A percentile compares a stretch with the other conserved stretches of the same genome.
These are phyloP conservation scores for Pteruthius melanotis DNA, from an alignment of 2,113 vertebrate species.

Conservation along the genomic window DNA sequence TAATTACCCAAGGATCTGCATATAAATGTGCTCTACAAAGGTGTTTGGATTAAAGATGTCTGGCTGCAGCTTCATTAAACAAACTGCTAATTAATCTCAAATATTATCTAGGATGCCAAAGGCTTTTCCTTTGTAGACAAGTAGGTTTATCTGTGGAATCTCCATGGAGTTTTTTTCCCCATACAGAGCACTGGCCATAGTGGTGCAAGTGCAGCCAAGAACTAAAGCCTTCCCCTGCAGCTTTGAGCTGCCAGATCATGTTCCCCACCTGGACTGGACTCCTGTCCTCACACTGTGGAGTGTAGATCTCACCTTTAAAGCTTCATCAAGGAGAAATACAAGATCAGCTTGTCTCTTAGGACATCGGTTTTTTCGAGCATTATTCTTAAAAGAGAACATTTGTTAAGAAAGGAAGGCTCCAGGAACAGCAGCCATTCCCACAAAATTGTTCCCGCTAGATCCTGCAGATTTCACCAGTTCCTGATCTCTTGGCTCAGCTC, in stretches of 20 bases:
- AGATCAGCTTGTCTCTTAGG: background rate
- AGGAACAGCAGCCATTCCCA: background rate
- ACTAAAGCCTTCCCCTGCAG: background rate
- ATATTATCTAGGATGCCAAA: slow-evolving; percentile 20
- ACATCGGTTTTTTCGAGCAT: background rate
- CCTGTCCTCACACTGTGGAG: background rate
- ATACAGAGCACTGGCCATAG: background rate
- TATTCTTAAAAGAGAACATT: background rate
- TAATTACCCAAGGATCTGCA: slow-evolving; percentile 12
- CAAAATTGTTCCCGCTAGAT: background rate
- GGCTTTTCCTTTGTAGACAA: background rate
- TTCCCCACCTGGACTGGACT: background rate
- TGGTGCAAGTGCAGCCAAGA: background rate
- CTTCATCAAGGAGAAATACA: background rate
- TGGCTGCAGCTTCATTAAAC: slow-evolving; percentile 39
- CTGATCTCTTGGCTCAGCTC: background rate
- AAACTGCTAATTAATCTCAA: slow-evolving; percentile 49
- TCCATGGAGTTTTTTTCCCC: background rate
- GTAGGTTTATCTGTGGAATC: slow-evolving; percentile 30
- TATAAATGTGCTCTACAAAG: slow-evolving; percentile 5
- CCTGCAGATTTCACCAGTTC: background rate
- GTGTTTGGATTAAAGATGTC: slow-evolving; percentile 47
- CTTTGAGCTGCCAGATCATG: background rate
- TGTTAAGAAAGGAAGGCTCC: background rate
- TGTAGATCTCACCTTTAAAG: background rate